Conservation (phyloP, 2,888 invertebrate genomes). For the Campoplex capitator region DNA sequence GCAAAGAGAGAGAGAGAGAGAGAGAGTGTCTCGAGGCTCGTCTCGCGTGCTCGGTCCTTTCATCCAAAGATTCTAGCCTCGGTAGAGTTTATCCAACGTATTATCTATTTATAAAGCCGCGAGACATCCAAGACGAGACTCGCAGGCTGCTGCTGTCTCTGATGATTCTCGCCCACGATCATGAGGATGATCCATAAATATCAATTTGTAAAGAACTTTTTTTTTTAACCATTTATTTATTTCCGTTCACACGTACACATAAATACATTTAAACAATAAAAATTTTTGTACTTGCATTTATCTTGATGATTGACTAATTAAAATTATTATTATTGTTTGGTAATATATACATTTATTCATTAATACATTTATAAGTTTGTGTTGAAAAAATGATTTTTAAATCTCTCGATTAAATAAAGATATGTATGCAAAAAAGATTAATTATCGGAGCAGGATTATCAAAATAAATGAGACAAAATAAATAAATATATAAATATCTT, state of each 20-base stretch:
- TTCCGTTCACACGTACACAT: background rate
- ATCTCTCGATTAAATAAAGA: background rate
- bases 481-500: background rate
- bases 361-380: background rate
- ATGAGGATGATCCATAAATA: conserved; percentile 24
- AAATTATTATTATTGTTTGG: background rate
- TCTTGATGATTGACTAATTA: background rate
- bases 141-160: conserved; percentile 54
- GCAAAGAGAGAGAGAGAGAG: background rate
- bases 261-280: background rate
- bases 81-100: conserved; percentile 75
- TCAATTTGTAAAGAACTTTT: conserved; percentile 1
- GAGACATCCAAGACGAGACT: conserved; percentile 67
- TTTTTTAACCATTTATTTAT: background rate
- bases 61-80: conserved; percentile 74
- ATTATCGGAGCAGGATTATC: background rate
- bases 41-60: conserved; percentile 70
- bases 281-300: background rate
- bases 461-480: conserved; percentile 2
- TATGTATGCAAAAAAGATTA: background rate
- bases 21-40: conserved; percentile 44
- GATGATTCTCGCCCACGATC: conserved; percentile 62
- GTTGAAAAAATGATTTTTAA: background rate
- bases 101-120: conserved; percentile 80
- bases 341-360: background rate